phyloP scores from a whole-genome alignment of 2,113 vertebrate genomes.

The Phalacrocorax pelagicus region DNA sequence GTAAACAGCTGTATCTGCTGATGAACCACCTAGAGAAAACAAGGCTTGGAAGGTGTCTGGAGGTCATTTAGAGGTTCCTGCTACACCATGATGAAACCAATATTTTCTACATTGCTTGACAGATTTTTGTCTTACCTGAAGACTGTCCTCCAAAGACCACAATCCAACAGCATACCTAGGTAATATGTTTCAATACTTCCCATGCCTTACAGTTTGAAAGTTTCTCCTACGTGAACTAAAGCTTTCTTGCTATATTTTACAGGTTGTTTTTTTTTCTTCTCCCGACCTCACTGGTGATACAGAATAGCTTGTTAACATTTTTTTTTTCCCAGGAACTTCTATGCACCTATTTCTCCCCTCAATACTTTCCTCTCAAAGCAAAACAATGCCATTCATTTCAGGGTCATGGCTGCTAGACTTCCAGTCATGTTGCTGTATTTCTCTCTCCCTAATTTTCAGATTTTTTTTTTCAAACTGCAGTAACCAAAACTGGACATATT shows the following conservation, averaged over 20 bases:
- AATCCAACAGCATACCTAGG: neutral
- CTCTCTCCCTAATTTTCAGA: neutral
- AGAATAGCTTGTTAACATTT: neutral
- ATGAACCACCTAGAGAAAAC: neutral
- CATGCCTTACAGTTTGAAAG: neutral
- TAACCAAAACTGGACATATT: neutral
- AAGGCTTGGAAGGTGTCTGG: neutral
- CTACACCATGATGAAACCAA: neutral
- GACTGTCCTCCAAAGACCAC: neutral
- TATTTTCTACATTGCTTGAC: neutral
- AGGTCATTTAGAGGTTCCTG: neutral
- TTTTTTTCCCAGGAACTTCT: neutral
- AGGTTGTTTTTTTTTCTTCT: fast-evolving
- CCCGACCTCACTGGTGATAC: neutral
- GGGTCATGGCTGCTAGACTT: neutral
- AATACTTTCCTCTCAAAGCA: neutral
- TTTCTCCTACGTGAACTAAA: neutral
- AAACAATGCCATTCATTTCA: neutral
- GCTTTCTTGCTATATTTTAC: neutral
- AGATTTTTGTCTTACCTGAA: neutral
- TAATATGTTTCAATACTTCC: neutral
- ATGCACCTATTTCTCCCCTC: neutral
- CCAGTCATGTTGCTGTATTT: neutral
- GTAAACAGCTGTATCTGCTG: neutral
- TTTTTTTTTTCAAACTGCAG: neutral